Percentiles rank a stretch among this genome's conserved stretches.
These are phyloP conservation scores for Hypolimnas misippus DNA, from an alignment of 2,888 invertebrate species.

Conservation along the genomic window DNA sequence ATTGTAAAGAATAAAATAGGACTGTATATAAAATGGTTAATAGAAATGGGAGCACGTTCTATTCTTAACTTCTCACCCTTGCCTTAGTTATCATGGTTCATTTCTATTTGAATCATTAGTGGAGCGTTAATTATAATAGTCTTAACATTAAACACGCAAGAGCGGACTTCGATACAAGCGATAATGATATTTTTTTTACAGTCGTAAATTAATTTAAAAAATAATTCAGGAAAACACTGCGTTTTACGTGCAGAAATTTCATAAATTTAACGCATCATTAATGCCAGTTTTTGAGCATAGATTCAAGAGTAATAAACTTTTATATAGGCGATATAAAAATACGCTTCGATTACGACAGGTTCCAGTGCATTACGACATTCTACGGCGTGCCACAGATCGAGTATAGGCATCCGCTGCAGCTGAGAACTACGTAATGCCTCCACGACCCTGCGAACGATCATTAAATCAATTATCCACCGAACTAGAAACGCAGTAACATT, in stretches of 20 bases:
- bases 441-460: conserved; percentile 50
- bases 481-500: conserved; percentile 55
- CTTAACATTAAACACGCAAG: not conserved
- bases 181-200: not conserved
- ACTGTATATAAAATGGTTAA: conserved; percentile 2
- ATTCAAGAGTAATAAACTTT: conserved; percentile 12
- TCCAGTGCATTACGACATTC: conserved; percentile 37
- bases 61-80: conserved; percentile 22
- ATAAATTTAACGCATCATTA: conserved; percentile 1
- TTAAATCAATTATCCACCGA: conserved; percentile 58
- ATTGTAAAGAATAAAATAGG: not conserved
- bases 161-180: not conserved
- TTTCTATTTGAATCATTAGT: conserved; percentile 27
- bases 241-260: conserved; percentile 1
- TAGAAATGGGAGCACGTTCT: conserved; percentile 11
- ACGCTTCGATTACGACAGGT: conserved; percentile 32
- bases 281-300: conserved; percentile 4
- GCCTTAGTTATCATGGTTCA: conserved; percentile 21
- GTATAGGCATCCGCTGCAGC: conserved; percentile 33
- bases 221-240: not conserved
- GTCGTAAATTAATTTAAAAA: not conserved
- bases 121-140: conserved; percentile 22
- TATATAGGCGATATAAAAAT: conserved; percentile 19
- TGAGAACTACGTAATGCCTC: conserved; percentile 26
- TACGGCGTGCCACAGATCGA: conserved; percentile 34